phyloP scores from a whole-genome alignment of 2,888 invertebrate species.

The Stenodera caucasica region DNA sequence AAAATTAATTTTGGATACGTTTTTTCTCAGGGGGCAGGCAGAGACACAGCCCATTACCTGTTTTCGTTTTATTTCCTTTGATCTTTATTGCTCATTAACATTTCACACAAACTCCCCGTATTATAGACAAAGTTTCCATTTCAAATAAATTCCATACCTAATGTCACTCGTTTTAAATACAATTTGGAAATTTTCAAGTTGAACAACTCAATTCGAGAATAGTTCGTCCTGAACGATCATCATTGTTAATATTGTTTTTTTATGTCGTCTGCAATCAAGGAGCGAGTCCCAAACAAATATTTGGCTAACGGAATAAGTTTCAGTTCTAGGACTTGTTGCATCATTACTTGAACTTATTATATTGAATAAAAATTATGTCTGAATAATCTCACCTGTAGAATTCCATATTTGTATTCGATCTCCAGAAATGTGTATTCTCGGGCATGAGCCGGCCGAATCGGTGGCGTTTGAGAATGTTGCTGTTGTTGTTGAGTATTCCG shows the following conservation, averaged over 20 bases:
- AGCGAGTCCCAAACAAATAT: constrained; percentile 21
- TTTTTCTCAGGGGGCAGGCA: too few relatives aligned
- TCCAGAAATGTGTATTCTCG: constrained; percentile 88
- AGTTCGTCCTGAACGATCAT: too few relatives aligned
- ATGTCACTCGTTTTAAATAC: not conserved
- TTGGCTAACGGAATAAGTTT: constrained; percentile 24
- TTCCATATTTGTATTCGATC: constrained; percentile 90
- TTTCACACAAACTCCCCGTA: constrained; percentile 12
- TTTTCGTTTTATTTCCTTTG: constrained; percentile 10
- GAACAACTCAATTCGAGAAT: too few relatives aligned
- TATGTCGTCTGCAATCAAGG: constrained; percentile 3
- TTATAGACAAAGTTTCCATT: constrained; percentile 8
- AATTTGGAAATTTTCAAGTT: too few relatives aligned
- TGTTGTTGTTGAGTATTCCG: constrained; percentile 48
- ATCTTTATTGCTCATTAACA: constrained; percentile 16
- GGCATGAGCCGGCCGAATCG: constrained; percentile 65
- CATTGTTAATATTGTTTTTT: too few relatives aligned
- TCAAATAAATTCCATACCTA: constrained; percentile 8
- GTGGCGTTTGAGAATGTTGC: constrained; percentile 37
- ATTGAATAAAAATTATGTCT: not conserved
- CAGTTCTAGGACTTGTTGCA: constrained; percentile 30
- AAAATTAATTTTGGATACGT: too few relatives aligned
- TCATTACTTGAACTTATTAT: constrained; percentile 10
- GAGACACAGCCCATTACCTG: not conserved
- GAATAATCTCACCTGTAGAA: constrained; percentile 74